These are phyloP conservation scores for Meloidogyne chitwoodi DNA, from an alignment of 1,140 invertebrate species.

Conservation along the genomic window DNA sequence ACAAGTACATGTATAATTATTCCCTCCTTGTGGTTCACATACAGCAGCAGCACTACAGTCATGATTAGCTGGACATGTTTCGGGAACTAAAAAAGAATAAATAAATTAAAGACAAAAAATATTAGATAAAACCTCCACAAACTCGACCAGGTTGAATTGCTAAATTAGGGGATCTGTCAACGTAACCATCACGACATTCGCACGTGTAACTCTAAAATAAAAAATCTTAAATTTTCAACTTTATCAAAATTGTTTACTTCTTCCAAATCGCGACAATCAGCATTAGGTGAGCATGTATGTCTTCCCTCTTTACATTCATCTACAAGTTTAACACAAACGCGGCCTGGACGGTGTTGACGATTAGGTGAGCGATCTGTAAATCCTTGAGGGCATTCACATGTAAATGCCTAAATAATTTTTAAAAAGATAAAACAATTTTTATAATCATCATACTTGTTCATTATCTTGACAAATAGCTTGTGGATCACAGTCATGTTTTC, in stretches of 20 bases:
- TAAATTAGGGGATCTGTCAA: constrained; percentile 54
- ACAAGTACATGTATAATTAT: constrained; percentile 55
- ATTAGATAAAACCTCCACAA: constrained; percentile 33
- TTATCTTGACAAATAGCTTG: constrained; percentile 54
- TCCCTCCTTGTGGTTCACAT: constrained; percentile 56
- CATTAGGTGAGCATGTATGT: constrained; percentile 54
- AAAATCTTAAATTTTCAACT: background rate
- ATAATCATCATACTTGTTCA: constrained; percentile 35
- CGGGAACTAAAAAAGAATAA: constrained; percentile 22
- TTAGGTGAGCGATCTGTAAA: constrained; percentile 58
- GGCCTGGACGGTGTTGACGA: constrained; percentile 47
- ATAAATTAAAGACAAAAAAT: background rate
- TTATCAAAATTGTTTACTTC: constrained; percentile 18
- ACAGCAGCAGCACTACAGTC: constrained; percentile 57
- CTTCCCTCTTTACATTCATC: constrained; percentile 50
- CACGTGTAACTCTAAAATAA: constrained; percentile 52
- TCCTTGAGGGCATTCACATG: constrained; percentile 50
- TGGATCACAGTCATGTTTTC: constrained; percentile 54
- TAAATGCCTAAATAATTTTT: constrained; percentile 50
- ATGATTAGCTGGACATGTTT: constrained; percentile 57
- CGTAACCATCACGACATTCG: constrained; percentile 53
- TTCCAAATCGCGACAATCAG: constrained; percentile 58
- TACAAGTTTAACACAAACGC: constrained; percentile 55
- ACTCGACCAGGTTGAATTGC: constrained; percentile 54
- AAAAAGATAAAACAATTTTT: too few species aligned